Conservation (phyloP, 2,888 invertebrate species). For the Mellilla xanthometata region DNA sequence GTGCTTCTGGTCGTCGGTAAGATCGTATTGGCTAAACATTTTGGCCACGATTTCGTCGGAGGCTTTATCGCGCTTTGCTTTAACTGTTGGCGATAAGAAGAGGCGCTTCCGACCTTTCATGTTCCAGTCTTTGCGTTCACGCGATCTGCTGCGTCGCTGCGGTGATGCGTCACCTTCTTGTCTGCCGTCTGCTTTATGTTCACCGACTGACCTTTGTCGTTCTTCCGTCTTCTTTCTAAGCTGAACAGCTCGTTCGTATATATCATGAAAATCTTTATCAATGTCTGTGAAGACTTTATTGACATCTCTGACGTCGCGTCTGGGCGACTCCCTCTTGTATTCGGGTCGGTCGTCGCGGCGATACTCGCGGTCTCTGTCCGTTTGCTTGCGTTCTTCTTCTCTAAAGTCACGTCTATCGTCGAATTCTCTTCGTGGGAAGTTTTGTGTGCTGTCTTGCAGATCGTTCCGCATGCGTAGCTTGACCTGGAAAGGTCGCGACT, state of each 20-base stretch:
- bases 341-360: constrained; percentile 17
- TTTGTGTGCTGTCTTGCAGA: constrained; percentile 15
- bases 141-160: neutral
- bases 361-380: constrained; percentile 14
- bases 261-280: constrained; percentile 63
- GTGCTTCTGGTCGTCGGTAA: constrained; percentile 39
- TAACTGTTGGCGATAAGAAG: constrained; percentile 19
- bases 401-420: constrained; percentile 28
- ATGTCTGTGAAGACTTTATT: constrained; percentile 30
- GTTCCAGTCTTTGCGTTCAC: neutral
- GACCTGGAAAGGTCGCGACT: constrained; percentile 40
- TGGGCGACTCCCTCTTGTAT: constrained; percentile 32
- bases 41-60: constrained; percentile 52
- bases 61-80: constrained; percentile 58
- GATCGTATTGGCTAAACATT: constrained; percentile 47
- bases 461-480: constrained; percentile 24
- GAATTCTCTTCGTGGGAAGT: constrained; percentile 16
- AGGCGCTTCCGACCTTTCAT: constrained; percentile 5
- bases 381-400: constrained; percentile 20
- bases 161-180: neutral
- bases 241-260: constrained; percentile 60
- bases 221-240: constrained; percentile 62
- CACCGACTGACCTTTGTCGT: constrained; percentile 41
- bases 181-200: constrained; percentile 1
- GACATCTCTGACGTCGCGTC: constrained; percentile 26